phyloP scores from a whole-genome alignment of 1,140 invertebrate species.

The Acromyrmex echinatior region DNA sequence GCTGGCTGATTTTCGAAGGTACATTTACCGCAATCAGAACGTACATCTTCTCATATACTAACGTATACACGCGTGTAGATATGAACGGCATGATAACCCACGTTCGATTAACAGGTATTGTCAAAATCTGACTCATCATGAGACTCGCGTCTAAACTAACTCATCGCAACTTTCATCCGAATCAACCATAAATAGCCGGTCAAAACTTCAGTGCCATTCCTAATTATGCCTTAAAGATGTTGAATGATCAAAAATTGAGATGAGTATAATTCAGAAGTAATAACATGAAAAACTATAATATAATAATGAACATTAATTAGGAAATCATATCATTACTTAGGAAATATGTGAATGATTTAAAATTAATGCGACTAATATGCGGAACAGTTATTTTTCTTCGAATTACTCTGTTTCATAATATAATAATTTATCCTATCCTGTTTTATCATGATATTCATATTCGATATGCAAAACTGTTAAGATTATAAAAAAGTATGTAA shows the following conservation, averaged over 20 bases:
- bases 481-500: neutral
- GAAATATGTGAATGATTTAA: neutral
- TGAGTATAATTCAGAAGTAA: neutral
- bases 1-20: constrained; percentile 10
- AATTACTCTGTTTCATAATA: neutral
- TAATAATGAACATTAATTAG: neutral
- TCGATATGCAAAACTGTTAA: neutral
- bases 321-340: neutral
- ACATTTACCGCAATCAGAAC: neutral
- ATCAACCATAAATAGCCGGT: neutral
- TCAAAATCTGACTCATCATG: constrained; percentile 72
- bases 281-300: neutral
- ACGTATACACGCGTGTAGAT: constrained; percentile 11
- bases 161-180: constrained; percentile 48
- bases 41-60: constrained; percentile 1
- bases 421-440: neutral
- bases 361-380: neutral
- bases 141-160: constrained; percentile 49
- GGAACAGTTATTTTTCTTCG: neutral
- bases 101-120: constrained; percentile 66
- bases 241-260: neutral
- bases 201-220: neutral
- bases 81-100: constrained; percentile 36
- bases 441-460: neutral
- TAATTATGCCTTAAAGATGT: neutral